Base-by-base conservation (phyloP, 2,113 vertebrate species). In the Hipposideros armiger region DNA sequence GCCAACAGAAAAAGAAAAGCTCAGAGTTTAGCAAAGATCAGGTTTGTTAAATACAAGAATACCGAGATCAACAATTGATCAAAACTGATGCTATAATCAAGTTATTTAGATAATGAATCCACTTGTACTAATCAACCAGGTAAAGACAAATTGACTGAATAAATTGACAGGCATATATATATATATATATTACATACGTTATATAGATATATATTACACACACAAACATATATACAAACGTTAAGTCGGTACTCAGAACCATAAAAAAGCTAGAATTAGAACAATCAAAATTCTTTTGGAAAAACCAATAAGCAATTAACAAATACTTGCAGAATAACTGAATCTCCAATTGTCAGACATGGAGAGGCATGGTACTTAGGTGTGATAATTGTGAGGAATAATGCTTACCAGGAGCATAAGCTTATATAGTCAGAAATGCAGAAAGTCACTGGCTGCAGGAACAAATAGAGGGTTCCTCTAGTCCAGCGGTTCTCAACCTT, bases 221-320 rank as follows among this genome's bases (percentile, higher is more conserved):
- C 22, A 91, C 45, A 45, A 4, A 76, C 32, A 77, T 16, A 64
- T 13, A 69, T 16, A 91, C 52, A 36, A 54, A 81, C 32, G 42
- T 17, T 70, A 67, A 77, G 69, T 45, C 16, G 69, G 47, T 62
- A 89, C 14, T 84, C 11, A 74, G 70, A 78, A 50, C 42, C 42
- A 90, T 62, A 32, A 73, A 67, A 81, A 83, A 91, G 11, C 32
- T 24, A 69, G 8, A 92, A 64, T 30, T 64, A 60, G 50, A 95
- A 95, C 89, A 45, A 54, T 30, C 47, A 87, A 81, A 86, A 67
- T 60, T 0, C 16, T 91, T 95, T 96, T 86, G 66, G 83, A 73
- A 67, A 94, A 74, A 50, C 13, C 62, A 92, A 72, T 0, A 76
- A 19, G 28, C 45, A 67, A 64, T 67, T 19, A 88, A 47, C n/a